Conservation (phyloP, 1,140 invertebrate species). For the Onthophagus taurus region DNA sequence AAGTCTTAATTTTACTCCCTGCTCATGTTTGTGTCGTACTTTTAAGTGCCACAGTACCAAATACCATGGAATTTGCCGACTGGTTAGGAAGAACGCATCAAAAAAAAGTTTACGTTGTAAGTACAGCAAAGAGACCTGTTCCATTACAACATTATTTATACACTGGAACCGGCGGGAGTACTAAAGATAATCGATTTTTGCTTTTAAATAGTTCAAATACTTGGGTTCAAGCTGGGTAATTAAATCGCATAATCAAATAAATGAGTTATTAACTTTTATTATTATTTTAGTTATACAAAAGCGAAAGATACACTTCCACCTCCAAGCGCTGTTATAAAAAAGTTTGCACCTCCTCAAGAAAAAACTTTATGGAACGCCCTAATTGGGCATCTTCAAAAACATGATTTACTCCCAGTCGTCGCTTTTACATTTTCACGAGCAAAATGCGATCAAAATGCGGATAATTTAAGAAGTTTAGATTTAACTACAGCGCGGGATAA, state of each 20-base stretch:
- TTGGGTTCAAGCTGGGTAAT: slow-evolving; percentile 54
- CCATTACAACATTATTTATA: slow-evolving; percentile 93
- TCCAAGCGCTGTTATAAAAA: neutral
- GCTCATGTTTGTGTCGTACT: slow-evolving; percentile 92
- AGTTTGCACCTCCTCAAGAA: slow-evolving; percentile 49
- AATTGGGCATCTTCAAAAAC: slow-evolving; percentile 64
- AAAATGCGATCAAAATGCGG: slow-evolving; percentile 68
- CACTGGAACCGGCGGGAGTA: slow-evolving; percentile 48
- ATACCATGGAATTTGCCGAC: slow-evolving; percentile 91
- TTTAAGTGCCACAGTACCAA: slow-evolving; percentile 96
- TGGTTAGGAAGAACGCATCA: slow-evolving; percentile 94
- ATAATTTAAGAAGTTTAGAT: slow-evolving; percentile 60
- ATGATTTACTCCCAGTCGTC: slow-evolving; percentile 85
- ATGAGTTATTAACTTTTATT: slow-evolving; percentile 7
- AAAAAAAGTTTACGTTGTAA: slow-evolving; percentile 91
- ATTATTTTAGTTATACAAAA: slow-evolving; percentile 23
- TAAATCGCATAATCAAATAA: neutral
- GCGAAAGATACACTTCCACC: slow-evolving; percentile 19
- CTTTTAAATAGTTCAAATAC: slow-evolving; percentile 67
- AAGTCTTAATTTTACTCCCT: slow-evolving; percentile 89
- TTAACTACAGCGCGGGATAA: slow-evolving; percentile 80
- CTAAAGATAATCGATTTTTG: slow-evolving; percentile 62
- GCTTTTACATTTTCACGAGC: slow-evolving; percentile 91
- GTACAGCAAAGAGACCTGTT: slow-evolving; percentile 86
- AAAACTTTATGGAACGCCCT: slow-evolving; percentile 80